Evolutionary conservation across 2,888 invertebrate genomes (phyloP).

Genomic region (Torymus tubicola): DNA sequence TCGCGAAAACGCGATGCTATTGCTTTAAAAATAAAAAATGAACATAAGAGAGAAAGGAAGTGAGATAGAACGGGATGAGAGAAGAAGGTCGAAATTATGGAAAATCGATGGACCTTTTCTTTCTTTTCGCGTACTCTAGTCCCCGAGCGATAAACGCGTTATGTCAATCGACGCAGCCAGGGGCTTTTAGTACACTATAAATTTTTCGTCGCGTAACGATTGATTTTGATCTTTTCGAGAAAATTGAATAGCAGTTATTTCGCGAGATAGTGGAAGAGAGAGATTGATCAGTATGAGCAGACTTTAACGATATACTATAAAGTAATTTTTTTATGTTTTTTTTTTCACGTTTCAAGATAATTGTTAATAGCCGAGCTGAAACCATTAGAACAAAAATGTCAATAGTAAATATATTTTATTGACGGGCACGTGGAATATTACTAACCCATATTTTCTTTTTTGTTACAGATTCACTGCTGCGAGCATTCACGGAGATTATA

Average conservation of each 20-base stretch:
- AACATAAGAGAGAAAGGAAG: no score
- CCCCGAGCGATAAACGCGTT: slow-evolving; percentile 6
- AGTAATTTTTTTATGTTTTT: slow-evolving; percentile 4
- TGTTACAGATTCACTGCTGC: no score
- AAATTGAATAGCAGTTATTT: slow-evolving; percentile 17
- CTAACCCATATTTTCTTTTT: no score
- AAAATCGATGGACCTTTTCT: not conserved
- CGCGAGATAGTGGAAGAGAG: not conserved
- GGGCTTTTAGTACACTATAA: slow-evolving; percentile 28
- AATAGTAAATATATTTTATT: no score
- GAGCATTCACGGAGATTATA: no score
- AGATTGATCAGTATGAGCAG: slow-evolving; percentile 12
- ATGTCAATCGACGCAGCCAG: slow-evolving; percentile 27
- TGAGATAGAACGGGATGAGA: not conserved
- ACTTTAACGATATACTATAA: not conserved
- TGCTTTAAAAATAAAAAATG: no score
- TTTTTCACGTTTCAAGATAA: not conserved
- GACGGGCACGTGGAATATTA: no score
- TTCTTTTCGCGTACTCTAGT: slow-evolving; percentile 5
- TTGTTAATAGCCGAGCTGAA: no score
- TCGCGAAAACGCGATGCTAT: no score
- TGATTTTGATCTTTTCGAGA: slow-evolving; percentile 17
- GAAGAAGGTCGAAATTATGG: slow-evolving; percentile 14
- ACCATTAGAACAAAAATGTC: no score
- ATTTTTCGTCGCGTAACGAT: slow-evolving; percentile 26